Percentiles rank a stretch among this genome's conserved stretches.
phyloP scores from a whole-genome alignment of 2,797 vertebrate species.

The Buphagus erythrorhynchus region DNA sequence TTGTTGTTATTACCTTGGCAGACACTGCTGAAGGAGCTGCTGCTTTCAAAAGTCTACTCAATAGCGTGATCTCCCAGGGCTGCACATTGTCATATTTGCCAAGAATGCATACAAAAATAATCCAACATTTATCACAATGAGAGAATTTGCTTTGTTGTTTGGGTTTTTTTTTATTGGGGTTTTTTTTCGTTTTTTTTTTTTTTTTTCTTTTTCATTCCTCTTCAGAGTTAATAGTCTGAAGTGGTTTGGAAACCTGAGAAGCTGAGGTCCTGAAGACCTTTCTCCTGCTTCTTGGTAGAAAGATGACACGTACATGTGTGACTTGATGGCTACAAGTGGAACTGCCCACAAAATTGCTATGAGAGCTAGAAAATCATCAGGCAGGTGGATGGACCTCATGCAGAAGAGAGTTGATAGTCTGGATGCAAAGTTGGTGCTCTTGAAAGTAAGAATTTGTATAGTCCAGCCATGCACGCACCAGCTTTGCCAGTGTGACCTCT shows the following conservation, averaged over 20 bases:
- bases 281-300: background rate
- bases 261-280: background rate
- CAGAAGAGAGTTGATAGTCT: background rate
- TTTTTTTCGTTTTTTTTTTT: background rate
- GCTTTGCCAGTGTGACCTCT: background rate
- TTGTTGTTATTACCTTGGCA: background rate
- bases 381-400: background rate
- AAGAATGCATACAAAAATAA: background rate
- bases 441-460: background rate
- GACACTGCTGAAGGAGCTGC: background rate
- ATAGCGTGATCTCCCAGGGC: background rate
- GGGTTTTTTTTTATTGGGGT: background rate
- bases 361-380: background rate
- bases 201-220: background rate
- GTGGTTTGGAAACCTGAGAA: background rate
- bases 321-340: background rate
- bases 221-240: background rate
- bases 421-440: background rate
- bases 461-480: background rate
- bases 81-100: background rate
- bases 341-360: background rate
- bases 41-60: background rate
- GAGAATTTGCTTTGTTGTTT: background rate
- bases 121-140: background rate
- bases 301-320: accelerated